phyloP scores from a whole-genome alignment of 2,113 vertebrate genomes.

The Anseranas semipalmata region DNA sequence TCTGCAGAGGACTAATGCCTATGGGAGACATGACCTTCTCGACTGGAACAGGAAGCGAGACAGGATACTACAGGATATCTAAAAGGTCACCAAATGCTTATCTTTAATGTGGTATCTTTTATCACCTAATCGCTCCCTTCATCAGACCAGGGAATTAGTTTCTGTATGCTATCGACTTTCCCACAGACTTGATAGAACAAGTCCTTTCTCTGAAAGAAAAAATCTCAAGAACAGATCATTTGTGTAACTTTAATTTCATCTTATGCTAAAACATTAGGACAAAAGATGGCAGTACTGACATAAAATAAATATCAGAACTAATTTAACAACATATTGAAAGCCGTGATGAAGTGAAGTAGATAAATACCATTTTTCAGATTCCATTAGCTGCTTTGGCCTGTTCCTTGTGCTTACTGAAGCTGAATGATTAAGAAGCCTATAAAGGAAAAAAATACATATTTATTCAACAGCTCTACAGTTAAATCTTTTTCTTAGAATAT shows the following conservation, averaged over 20 bases:
- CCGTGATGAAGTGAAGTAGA: background rate
- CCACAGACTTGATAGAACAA: background rate
- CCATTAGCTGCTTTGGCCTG: conserved; percentile 84
- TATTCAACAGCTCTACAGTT: background rate
- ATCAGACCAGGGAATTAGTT: background rate
- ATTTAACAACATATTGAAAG: background rate
- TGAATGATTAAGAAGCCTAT: conserved; percentile 89
- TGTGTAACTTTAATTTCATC: background rate
- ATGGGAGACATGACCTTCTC: background rate
- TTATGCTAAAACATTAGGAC: background rate
- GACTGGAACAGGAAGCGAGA: background rate
- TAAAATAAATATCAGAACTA: background rate
- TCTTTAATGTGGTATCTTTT: background rate
- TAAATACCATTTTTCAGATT: conserved; percentile 85
- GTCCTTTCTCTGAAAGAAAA: background rate
- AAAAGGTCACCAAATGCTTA: background rate
- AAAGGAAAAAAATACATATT: conserved; percentile 4
- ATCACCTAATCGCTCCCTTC: background rate
- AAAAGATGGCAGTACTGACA: background rate
- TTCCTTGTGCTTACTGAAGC: conserved; percentile 81
- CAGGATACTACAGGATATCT: background rate
- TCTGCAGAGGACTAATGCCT: too few relatives aligned
- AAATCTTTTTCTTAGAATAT: background rate
- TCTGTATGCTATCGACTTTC: background rate
- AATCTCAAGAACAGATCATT: background rate